Conservation (phyloP, 30 jellyfish, hydroid and myxozoan species). For the Aurelia sp. region DNA sequence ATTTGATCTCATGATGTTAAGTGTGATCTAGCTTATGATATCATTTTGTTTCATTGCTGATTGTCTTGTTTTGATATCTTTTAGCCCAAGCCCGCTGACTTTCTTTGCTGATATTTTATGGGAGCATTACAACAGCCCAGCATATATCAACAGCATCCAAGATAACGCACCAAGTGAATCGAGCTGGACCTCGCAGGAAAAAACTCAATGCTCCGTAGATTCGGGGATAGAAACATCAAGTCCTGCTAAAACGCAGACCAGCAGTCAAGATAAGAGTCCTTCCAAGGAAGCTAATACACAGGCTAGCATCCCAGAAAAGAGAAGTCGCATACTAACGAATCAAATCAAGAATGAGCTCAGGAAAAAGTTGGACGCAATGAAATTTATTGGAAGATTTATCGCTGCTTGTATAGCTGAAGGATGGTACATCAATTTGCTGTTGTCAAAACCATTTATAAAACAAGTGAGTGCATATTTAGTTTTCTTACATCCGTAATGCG, state of each 20-base stretch:
- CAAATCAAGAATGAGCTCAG: slow-evolving; percentile 16
- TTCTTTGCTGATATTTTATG: slow-evolving; percentile 48
- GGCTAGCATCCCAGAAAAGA: neutral
- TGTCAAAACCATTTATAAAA: slow-evolving; percentile 69
- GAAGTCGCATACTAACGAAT: neutral
- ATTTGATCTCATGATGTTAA: too few species aligned
- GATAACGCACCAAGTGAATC: neutral
- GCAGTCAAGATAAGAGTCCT: neutral
- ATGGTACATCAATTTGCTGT: slow-evolving; percentile 46
- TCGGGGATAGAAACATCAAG: too few species aligned
- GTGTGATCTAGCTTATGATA: too few species aligned
- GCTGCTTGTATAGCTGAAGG: slow-evolving; percentile 78
- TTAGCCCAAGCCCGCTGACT: slow-evolving; percentile 40
- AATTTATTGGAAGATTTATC: slow-evolving; percentile 63
- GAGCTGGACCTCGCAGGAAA: neutral
- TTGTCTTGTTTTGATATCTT: too few species aligned
- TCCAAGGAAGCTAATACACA: neutral
- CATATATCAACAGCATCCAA: neutral
- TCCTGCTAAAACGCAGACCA: neutral
- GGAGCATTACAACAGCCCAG: neutral
- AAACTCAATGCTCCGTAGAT: neutral
- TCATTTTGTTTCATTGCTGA: too few species aligned
- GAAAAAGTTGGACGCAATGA: slow-evolving; percentile 39
- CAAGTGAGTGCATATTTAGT: slow-evolving; percentile 44
- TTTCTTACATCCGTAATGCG: neutral